phyloP scores from a whole-genome alignment of 2,888 invertebrate genomes.

The Leptopilina syphax region DNA sequence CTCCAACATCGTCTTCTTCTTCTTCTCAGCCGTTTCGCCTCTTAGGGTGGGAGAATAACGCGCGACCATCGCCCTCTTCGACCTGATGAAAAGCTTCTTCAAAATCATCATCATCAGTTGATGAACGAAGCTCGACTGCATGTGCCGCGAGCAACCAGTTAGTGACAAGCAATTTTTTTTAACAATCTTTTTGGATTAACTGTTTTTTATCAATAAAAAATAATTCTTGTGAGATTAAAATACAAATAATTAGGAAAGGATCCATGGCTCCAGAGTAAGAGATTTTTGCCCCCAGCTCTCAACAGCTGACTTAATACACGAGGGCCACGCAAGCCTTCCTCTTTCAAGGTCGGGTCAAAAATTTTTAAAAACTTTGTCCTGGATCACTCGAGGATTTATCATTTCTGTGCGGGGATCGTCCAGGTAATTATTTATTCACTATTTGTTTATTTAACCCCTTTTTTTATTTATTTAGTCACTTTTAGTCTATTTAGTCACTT shows the following conservation, averaged over 20 bases:
- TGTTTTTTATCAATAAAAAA: background rate
- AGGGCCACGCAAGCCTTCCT: conserved; percentile 24
- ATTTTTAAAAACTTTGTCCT: background rate
- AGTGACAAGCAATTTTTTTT: background rate
- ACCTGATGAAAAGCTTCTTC: conserved; percentile 46
- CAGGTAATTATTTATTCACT: conserved; percentile 19
- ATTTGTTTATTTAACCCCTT: background rate
- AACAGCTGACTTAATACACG: conserved; percentile 37
- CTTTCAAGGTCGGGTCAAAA: conserved; percentile 11
- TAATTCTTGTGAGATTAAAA: background rate
- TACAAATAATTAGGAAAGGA: background rate
- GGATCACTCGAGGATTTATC: background rate
- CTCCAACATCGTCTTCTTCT: conserved; percentile 46
- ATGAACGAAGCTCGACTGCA: conserved; percentile 40
- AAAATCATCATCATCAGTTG: conserved; percentile 44
- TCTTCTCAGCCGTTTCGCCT: conserved; percentile 48
- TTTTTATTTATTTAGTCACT: no score
- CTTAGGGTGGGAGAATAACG: conserved; percentile 36
- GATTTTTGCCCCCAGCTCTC: conserved; percentile 32
- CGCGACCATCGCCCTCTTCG: conserved; percentile 55
- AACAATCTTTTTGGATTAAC: background rate
- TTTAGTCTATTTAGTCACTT: no score
- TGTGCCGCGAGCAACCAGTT: conserved; percentile 33
- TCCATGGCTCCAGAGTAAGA: conserved; percentile 50
- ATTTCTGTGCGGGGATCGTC: conserved; percentile 4